These are phyloP conservation scores for Margaritifera margaritifera DNA, from an alignment of 2,888 invertebrate genomes.

Conservation along the genomic window DNA sequence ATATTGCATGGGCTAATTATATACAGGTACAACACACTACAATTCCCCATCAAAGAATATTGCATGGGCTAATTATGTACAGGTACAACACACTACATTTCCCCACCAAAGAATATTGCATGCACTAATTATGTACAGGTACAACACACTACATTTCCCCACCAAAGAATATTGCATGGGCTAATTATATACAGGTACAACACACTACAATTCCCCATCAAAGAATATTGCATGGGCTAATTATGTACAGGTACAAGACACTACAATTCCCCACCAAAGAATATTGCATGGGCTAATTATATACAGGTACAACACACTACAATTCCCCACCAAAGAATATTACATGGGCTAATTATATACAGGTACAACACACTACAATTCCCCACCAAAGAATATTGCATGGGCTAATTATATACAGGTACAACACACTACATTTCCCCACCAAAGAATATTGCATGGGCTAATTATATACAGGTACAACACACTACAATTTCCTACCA, in stretches of 20 bases:
- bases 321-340: background rate
- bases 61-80: background rate
- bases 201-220: background rate
- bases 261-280: background rate
- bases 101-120: background rate
- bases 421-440: background rate
- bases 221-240: background rate
- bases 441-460: background rate
- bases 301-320: background rate
- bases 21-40: background rate
- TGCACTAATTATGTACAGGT: background rate
- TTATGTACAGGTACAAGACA: background rate
- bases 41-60: background rate
- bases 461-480: background rate
- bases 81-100: background rate
- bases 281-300: background rate
- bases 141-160: background rate
- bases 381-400: background rate
- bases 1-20: background rate
- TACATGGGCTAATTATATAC: background rate
- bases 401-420: background rate
- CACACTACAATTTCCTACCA: background rate
- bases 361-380: background rate
- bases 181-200: background rate
- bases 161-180: background rate